Conservation (phyloP, 1,140 invertebrate species). For the Drosophila bocki region DNA sequence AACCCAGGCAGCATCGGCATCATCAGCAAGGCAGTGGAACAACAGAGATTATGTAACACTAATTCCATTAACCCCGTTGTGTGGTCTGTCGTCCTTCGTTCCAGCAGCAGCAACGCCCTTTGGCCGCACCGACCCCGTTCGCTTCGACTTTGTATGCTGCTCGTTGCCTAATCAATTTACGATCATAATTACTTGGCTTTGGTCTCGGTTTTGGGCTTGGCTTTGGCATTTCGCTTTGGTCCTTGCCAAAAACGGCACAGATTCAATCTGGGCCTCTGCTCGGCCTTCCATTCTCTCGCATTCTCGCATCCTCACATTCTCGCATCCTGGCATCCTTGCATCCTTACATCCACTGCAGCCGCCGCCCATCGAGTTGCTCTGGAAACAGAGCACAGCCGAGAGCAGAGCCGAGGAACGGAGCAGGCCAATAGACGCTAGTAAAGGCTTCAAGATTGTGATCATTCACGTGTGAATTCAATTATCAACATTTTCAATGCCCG, state of each 20-base stretch:
- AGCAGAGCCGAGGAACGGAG: not conserved
- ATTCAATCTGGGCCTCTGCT: conserved; percentile 58
- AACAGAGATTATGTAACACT: conserved; percentile 54
- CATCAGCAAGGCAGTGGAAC: conserved; percentile 16
- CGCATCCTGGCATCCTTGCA: not conserved
- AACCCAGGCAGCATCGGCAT: conserved; percentile 7
- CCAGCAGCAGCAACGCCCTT: conserved; percentile 1
- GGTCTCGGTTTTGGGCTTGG: conserved; percentile 51
- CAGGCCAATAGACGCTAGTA: conserved; percentile 42
- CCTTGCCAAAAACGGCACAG: conserved; percentile 50
- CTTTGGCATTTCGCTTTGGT: conserved; percentile 37
- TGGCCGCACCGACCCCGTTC: not conserved
- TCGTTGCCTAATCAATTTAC: conserved; percentile 72
- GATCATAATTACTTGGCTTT: conserved; percentile 79
- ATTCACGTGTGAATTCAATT: conserved; percentile 84
- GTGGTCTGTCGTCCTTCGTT: conserved; percentile 21
- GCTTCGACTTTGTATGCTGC: conserved; percentile 11
- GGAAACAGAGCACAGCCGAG: not conserved
- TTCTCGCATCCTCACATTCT: not conserved
- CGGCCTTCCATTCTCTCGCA: conserved; percentile 3
- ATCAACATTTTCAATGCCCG: conserved; percentile 74
- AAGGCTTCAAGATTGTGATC: conserved; percentile 80
- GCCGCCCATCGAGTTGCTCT: not conserved
- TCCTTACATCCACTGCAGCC: not conserved
- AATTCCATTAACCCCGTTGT: conserved; percentile 60